Base-by-base conservation (phyloP, 2,113 vertebrate genomes). In the Syngnathus typhle region DNA sequence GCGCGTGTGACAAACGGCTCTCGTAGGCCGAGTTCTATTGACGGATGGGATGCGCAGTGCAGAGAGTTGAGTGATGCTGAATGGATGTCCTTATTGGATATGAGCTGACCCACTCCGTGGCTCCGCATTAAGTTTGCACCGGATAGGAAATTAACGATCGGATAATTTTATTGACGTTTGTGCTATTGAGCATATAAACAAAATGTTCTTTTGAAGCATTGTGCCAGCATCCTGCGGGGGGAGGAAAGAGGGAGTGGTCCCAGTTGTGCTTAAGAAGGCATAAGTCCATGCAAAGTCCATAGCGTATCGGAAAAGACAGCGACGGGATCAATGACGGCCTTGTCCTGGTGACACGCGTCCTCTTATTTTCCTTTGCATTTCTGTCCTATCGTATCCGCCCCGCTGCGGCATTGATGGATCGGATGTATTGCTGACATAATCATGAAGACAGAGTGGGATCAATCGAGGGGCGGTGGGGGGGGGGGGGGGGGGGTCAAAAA, bases 121-220 rank as follows among this genome's bases (percentile, higher is more conserved):
- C 81, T 82, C 77, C 85, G 82, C 80, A 88, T 87, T 84, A 87
- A 77, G 75, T 87, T 82, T 82, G 84, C 87, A 85, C 85, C 85
- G 80, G 80, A 83, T 79, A 64, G 74, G 75, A 89, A 88, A 89
- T 82, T 79, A 89, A 89, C 86, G 88, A 89, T 86, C 75, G 73
- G 79, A 81, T 85, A 85, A 92, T 86, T 85, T 69, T 69, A 90
- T 88, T 68, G 86, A 88, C 71, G 81, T 83, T 86, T 79, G 70
- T 79, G 77, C 73, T 84, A 86, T 88, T 85, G 88, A 89, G 83
- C 85, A 88, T 80, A 81, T 81, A 87, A 90, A 88, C 87, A 87
- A 83, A 87, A 89, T 89, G 84, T 84, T 87, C 81, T 89, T 88
- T 89, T 88, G 82, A 87, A 85, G 82, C 69, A 85, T 86, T 87